A percentile compares a stretch with the other conserved stretches of the same genome.
phyloP scores from a whole-genome alignment of 1,140 invertebrate species.

The Euborellia annulipes region DNA sequence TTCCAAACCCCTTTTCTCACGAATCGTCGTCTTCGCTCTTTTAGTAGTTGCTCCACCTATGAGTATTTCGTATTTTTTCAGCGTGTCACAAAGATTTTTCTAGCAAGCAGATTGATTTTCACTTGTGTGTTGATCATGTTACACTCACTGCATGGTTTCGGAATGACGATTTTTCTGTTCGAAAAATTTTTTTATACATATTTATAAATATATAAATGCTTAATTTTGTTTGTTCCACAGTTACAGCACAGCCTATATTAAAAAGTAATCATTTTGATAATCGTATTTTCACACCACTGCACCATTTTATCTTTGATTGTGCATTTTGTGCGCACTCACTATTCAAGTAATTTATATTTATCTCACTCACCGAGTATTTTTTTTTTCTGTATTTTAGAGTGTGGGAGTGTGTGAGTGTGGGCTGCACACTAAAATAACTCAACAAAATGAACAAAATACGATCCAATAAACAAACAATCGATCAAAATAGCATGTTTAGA shows the following conservation, averaged over 20 bases:
- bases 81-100: not conserved
- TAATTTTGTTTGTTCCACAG: slow-evolving; percentile 9
- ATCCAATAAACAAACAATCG: too few species aligned
- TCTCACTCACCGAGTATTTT: not conserved
- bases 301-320: slow-evolving; percentile 12
- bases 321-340: slow-evolving; percentile 11
- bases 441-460: too few species aligned
- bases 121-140: not conserved
- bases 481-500: too few species aligned
- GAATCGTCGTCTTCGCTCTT: too few species aligned
- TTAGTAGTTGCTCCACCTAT: too few species aligned
- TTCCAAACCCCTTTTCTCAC: too few species aligned
- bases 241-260: slow-evolving; percentile 11
- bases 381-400: slow-evolving; percentile 9
- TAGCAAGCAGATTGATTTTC: not conserved
- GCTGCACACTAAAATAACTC: not conserved
- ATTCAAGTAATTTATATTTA: slow-evolving; percentile 7
- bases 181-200: slow-evolving; percentile 10
- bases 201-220: slow-evolving; percentile 11
- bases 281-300: slow-evolving; percentile 11
- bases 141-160: slow-evolving; percentile 2
- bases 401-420: slow-evolving; percentile 12
- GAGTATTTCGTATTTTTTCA: slow-evolving; percentile 1
- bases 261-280: too few species aligned
- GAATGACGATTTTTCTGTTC: not conserved